Evolutionary conservation across 1,140 invertebrate genomes (phyloP), one percentile per base, ranked within the genome.

Genomic region (Aphidius gifuensis): DNA sequence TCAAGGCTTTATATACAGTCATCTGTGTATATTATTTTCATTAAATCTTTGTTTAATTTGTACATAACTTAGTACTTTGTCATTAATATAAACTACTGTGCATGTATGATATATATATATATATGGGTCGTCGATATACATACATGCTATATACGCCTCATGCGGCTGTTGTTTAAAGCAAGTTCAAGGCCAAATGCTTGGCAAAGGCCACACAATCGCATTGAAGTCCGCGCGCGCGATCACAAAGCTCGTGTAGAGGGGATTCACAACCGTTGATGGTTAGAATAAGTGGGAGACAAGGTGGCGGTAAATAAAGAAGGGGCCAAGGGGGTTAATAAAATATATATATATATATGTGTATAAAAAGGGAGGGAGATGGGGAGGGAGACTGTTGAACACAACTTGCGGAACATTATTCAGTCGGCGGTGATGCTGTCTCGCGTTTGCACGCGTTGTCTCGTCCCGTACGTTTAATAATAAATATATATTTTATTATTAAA

Each of bases 161-260:
- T 70, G 74, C 75, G 78, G 79, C 77, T 79, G 73, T 73, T 81
- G 77, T 80, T 77, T 79, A 80, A 81, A 80, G 84, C 86, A 89
- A 88, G 87, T 89, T 88, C 87, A 88, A 88, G 87, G 86, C 80
- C 80, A 80, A 77, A 80, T 76, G 76, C 80, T 80, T 74, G 74
- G 77, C 76, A 81, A 80, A 81, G 78, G 79, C 79, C 78, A 78
- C 4, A 32, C 77, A 75, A 79, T 75, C 73, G 69, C 65, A 61
- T 56, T 43, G 56, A 49, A 32, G 23, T 32, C 23, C 23, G 23
- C 23, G 23, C 23, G 23, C 23, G 70, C 65, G 57, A 55, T 32
- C 42, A 48, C 48, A 58, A 39, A 56, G 66, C 55, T 63, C 49
- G 42, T 57, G 65, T 68, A 71, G 73, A 72, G 76, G 72, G 74